Evolutionary conservation across 2,113 vertebrate species (phyloP).

Genomic region (Anhinga anhinga): DNA sequence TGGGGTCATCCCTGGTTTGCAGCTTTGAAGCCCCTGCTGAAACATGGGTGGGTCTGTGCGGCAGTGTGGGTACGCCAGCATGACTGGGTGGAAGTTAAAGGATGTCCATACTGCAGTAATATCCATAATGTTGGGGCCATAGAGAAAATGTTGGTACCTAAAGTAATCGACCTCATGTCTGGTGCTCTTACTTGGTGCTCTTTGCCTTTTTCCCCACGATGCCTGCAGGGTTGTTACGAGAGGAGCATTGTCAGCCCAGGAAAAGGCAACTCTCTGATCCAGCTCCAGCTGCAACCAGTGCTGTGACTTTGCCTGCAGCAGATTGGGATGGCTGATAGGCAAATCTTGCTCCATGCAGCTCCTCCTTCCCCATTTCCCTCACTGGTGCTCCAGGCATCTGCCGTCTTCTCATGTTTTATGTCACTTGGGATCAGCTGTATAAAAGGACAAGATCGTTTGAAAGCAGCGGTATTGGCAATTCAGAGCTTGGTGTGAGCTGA

Average conservation of each 20-base stretch:
- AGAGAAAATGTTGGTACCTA: not conserved
- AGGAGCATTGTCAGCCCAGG: not conserved
- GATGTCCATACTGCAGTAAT: not conserved
- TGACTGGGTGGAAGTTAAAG: not conserved
- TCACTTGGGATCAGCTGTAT: not conserved
- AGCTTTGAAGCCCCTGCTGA: not conserved
- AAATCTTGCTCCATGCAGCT: not conserved
- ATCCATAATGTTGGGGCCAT: not conserved
- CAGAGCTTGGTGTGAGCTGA: not conserved
- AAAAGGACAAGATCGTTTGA: not conserved
- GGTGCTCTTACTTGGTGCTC: not conserved
- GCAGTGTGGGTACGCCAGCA: rapidly evolving
- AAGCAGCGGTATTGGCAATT: not conserved
- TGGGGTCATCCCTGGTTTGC: not conserved
- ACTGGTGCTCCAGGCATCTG: not conserved
- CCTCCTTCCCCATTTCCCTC: not conserved
- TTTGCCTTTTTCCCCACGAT: rapidly evolving
- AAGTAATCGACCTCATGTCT: not conserved
- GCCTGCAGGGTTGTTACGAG: rapidly evolving
- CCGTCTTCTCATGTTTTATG: not conserved
- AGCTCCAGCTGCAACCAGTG: not conserved
- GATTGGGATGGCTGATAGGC: not conserved
- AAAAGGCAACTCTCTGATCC: not conserved
- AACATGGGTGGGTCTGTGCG: rapidly evolving
- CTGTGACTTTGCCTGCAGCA: not conserved